Evolutionary conservation across 2,797 vertebrate species (phyloP).

Genomic region (Helarctos malayanus): DNA sequence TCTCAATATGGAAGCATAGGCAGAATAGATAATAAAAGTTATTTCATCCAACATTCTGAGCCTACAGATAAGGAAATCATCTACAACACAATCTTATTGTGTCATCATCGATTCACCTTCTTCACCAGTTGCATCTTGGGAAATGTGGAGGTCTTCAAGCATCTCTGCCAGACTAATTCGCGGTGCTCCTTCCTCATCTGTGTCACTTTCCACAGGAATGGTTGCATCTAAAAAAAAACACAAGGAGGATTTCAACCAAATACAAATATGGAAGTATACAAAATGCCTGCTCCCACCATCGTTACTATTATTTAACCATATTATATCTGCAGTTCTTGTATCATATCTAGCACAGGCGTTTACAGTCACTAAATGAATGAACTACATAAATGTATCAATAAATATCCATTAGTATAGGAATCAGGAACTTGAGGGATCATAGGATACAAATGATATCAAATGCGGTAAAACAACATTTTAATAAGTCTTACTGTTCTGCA

Average conservation of each 20-base stretch:
- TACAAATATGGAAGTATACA: not conserved
- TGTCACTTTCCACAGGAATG: conserved; percentile 96
- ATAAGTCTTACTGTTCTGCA: not conserved
- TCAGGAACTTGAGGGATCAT: conserved; percentile 32
- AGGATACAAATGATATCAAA: not conserved
- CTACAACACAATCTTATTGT: conserved; percentile 70
- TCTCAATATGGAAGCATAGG: not conserved
- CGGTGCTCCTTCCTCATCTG: conserved; percentile 96
- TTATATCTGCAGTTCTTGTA: not conserved
- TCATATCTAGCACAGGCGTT: not conserved
- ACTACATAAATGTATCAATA: not conserved
- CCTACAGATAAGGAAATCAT: not conserved
- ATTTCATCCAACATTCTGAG: not conserved
- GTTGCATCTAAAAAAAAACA: conserved; percentile 90
- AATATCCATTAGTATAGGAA: not conserved
- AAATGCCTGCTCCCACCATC: not conserved
- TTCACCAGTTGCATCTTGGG: conserved; percentile 94
- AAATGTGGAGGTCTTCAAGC: conserved; percentile 97
- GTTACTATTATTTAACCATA: not conserved
- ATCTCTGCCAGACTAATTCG: conserved; percentile 96
- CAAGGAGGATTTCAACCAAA: not conserved
- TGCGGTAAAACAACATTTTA: not conserved
- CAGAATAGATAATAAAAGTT: not conserved
- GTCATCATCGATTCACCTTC: conserved; percentile 97
- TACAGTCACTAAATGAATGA: not conserved